Evolutionary conservation across 2,113 vertebrate genomes (phyloP), one percentile per base, ranked within the genome.

Genomic region (Himantopus leucocephalus): DNA sequence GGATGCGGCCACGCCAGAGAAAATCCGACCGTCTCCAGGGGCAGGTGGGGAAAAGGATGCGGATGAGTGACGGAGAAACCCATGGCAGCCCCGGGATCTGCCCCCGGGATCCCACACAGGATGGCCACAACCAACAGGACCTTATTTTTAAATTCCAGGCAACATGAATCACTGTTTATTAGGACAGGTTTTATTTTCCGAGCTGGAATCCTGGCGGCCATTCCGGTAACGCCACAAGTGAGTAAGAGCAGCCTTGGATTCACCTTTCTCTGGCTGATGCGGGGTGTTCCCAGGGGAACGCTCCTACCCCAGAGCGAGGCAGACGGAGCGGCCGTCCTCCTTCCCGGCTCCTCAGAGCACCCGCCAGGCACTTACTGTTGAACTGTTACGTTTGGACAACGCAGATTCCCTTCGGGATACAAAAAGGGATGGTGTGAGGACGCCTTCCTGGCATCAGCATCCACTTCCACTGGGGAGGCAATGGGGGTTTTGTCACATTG

Each of bases 1-100:
- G 47, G 52, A 90, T 27, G 50, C 0, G 6, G 59, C 90, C 1
- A 3, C 3, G 0, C 27, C 2, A 9, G 39, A 78, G 50, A 29
- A 32, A n/a, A 64, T 2, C n/a, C 5, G 0, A 14, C 35, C 11
- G 0, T 12, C 39, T 66, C 62, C 23, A 4, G 29, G 12, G 73
- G 37, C 32, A 66, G 6, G 15, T 0, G 8, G 60, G 84, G 71
- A 92, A 59, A 5, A 24, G 47, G 74, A 68, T 8, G 41, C 8
- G 35, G 50, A 1, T 5, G n/a, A 84, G 41, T 0, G 63, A 35
- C 5, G 39, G 60, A 58, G 35, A 88, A 94, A 68, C 7, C 23
- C 3, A 0, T 1, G 13, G 19, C 70, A 63, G 68, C 50, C 13
- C 34, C 2, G 27, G 66, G 71, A 85, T 52, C 26, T n/a, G 55